These are phyloP conservation scores for Latheticus oryzae DNA, from an alignment of 2,888 invertebrate genomes.

Conservation along the genomic window DNA sequence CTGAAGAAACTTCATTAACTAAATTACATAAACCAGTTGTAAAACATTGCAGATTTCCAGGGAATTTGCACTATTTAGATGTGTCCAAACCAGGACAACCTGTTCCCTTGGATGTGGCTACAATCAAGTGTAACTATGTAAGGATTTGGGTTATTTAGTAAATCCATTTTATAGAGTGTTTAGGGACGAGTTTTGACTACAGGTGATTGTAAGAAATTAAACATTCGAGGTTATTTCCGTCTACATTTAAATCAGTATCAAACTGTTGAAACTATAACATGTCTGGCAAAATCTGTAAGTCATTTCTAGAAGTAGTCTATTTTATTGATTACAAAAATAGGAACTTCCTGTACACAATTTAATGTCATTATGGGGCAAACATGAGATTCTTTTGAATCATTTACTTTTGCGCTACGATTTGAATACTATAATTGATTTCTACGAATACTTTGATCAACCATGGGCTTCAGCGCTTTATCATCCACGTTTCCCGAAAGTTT, in stretches of 20 bases:
- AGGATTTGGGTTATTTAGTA: too few relatives aligned
- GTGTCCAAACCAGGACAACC: constrained; percentile 70
- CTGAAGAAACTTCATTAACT: constrained; percentile 41
- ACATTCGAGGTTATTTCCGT: constrained; percentile 70
- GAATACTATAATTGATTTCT: constrained; percentile 74
- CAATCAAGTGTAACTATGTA: constrained; percentile 60
- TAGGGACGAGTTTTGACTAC: constrained; percentile 72
- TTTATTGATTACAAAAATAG: constrained; percentile 56
- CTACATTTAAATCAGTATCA: constrained; percentile 71
- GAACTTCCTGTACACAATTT: constrained; percentile 71
- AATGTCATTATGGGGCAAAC: constrained; percentile 76
- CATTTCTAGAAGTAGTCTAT: too few relatives aligned
- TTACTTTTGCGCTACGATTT: constrained; percentile 72
- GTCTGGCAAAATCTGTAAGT: constrained; percentile 69
- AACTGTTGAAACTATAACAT: constrained; percentile 71
- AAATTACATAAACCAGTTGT: constrained; percentile 60
- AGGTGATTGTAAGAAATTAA: constrained; percentile 64
- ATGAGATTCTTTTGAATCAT: constrained; percentile 78
- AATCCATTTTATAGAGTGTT: constrained; percentile 21
- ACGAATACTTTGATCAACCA: constrained; percentile 74
- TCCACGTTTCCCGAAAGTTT: constrained; percentile 59
- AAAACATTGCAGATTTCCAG: constrained; percentile 69
- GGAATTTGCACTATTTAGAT: constrained; percentile 71
- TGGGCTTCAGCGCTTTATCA: constrained; percentile 75
- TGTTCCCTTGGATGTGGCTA: constrained; percentile 68